These are phyloP conservation scores for Motacilla alba DNA, from an alignment of 2,113 vertebrate genomes.

Conservation along the genomic window DNA sequence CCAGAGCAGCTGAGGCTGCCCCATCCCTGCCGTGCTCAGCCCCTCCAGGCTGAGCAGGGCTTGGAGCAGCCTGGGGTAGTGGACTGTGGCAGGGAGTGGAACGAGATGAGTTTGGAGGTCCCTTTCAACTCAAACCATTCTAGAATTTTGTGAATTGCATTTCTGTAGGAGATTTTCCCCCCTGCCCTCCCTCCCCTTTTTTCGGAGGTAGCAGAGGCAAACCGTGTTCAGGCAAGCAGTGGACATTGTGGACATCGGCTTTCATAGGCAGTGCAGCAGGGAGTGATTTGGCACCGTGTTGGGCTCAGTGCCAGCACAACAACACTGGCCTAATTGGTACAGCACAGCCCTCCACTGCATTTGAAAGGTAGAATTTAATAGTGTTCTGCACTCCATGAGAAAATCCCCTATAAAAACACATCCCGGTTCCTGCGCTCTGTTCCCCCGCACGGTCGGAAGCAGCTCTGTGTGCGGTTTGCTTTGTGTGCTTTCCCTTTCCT, in stretches of 20 bases:
- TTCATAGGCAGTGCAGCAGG: background rate
- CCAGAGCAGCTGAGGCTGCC: background rate
- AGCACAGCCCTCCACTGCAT: background rate
- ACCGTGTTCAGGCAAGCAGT: background rate
- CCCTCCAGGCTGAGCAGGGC: background rate
- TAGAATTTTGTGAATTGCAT: background rate
- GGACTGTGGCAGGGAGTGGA: background rate
- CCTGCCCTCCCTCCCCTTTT: too few relatives aligned
- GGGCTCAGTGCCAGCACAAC: background rate
- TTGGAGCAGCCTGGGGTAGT: background rate
- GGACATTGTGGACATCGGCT: background rate
- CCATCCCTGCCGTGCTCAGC: too few relatives aligned
- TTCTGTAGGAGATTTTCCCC: background rate
- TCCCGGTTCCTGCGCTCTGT: rapidly evolving
- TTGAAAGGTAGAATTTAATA: background rate
- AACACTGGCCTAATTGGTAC: background rate
- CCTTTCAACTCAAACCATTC: background rate
- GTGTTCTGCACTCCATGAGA: rapidly evolving
- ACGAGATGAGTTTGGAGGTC: background rate
- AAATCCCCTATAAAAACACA: rapidly evolving
- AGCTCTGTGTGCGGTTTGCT: background rate
- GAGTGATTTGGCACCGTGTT: background rate
- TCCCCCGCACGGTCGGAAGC: rapidly evolving
- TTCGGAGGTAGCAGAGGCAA: rapidly evolving
- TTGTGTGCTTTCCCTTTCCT: background rate